phyloP scores from a whole-genome alignment of 2,888 invertebrate species.

The Opisthograptis luteolata region DNA sequence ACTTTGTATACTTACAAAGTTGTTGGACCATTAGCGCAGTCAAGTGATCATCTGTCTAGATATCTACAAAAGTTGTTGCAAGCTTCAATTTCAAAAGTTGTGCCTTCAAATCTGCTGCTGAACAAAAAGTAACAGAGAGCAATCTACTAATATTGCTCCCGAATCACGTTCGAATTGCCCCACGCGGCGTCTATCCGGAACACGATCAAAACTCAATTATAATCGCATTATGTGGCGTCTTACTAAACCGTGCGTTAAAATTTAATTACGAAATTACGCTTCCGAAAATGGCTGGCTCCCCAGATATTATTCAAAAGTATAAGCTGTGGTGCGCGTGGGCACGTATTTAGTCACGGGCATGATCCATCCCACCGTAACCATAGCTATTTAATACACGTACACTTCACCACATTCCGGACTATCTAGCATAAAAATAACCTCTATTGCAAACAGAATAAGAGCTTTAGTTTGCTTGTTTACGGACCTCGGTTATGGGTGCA shows the following conservation, averaged over 20 bases:
- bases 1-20: too few relatives aligned
- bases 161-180: conserved; percentile 34
- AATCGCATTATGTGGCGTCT: conserved; percentile 67
- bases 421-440: conserved; percentile 14
- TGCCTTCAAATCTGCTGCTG: neutral
- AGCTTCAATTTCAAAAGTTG: too few relatives aligned
- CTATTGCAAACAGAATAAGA: conserved; percentile 12
- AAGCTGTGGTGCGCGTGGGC: conserved; percentile 74
- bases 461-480: conserved; percentile 1
- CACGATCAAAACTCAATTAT: conserved; percentile 66
- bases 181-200: conserved; percentile 48
- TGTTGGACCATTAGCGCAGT: too few relatives aligned
- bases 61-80: too few relatives aligned
- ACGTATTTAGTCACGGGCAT: conserved; percentile 73
- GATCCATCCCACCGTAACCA: conserved; percentile 61
- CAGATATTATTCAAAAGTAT: conserved; percentile 63
- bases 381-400: conserved; percentile 63
- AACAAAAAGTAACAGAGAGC: conserved; percentile 10
- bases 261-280: conserved; percentile 70
- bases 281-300: conserved; percentile 56
- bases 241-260: conserved; percentile 71
- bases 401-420: neutral
- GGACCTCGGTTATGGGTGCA: conserved; percentile 15
- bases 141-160: conserved; percentile 20
- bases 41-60: too few relatives aligned